Evolutionary conservation across 37 sponge, comb jelly and placozoan species (phyloP).

Genomic region (Cladorhizidae sp.): DNA sequence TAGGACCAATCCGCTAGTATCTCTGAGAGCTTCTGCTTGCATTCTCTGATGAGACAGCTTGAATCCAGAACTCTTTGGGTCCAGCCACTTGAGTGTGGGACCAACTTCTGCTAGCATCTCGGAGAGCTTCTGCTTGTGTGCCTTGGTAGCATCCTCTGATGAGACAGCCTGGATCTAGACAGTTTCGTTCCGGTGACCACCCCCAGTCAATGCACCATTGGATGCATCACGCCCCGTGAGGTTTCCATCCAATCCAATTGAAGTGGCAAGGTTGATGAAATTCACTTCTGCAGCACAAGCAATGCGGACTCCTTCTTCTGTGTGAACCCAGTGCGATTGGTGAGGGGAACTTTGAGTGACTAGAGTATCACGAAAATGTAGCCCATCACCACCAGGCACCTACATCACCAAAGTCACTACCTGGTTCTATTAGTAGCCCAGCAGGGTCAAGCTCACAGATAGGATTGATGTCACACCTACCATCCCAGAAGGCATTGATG

Average conservation of each 20-base stretch:
- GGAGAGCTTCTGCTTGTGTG: background rate
- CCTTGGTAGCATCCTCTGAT: slow-evolving; percentile 16
- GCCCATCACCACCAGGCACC: background rate
- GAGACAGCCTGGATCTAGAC: too few species aligned
- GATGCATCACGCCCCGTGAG: too few species aligned
- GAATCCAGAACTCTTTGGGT: too few species aligned
- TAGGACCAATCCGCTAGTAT: too few species aligned
- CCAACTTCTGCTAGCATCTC: background rate
- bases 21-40: too few species aligned
- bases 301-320: background rate
- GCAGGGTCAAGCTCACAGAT: too few species aligned
- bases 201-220: too few species aligned
- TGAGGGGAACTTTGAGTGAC: background rate
- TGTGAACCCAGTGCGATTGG: slow-evolving; percentile 14
- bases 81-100: slow-evolving; percentile 1
- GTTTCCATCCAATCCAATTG: too few species aligned
- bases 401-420: background rate
- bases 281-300: background rate
- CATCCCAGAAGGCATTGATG: too few species aligned
- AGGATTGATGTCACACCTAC: too few species aligned
- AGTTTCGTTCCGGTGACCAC: too few species aligned
- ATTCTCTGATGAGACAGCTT: too few species aligned
- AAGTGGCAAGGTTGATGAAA: background rate
- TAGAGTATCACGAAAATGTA: slow-evolving; percentile 1
- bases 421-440: background rate